Evolutionary conservation across 2,113 vertebrate species (phyloP), one percentile per base, ranked within the genome.

Genomic region (Osmerus mordax): DNA sequence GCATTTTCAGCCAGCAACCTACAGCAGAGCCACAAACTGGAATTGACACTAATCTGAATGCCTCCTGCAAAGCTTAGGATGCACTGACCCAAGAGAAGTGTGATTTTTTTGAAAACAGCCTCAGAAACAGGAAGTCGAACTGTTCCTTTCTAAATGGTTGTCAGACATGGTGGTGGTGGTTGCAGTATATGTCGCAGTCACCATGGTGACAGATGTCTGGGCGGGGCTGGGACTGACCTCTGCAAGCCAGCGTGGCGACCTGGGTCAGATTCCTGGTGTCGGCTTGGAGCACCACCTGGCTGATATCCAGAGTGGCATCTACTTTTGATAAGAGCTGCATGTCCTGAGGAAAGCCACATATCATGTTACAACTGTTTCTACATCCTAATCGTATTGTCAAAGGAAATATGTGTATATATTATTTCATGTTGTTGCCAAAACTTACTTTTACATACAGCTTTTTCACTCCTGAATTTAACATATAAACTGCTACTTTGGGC

Each of bases 391-490:
- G 55, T 56, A 56, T 56, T 18, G 55, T 84, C 13, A 78, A 36
- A 72, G 13, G 18, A 3, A 18, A 6, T 67, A 75, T 54, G 63
- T 23, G 18, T 68, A 6, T n/a, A 65, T 7, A 47, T 47, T 1
- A 47, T 3, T 29, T 4, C 12, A 72, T 18, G 29, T 1, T 1
- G 19, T 9, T 9, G 41, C 2, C 51, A 65, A 53, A 0, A 0
- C 85, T 91, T 92, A 99, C 97, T 95, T 97, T 96, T 78, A 98
- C 88, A 76, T 93, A 93, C 47, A 99, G 89, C 74, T 92, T 91
- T 83, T 90, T 95, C 77, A 78, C 89, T 89, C 97, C 97, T 73
- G 96, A 96, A 91, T 99, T 95, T 81, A 97, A 87, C 75, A 97
- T 78, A 77, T 95, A 94, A 86, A 99, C 88, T 83, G 90, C 91